Base-by-base conservation (phyloP, 1,140 invertebrate genomes). In the Hylyphantes graminicola region DNA sequence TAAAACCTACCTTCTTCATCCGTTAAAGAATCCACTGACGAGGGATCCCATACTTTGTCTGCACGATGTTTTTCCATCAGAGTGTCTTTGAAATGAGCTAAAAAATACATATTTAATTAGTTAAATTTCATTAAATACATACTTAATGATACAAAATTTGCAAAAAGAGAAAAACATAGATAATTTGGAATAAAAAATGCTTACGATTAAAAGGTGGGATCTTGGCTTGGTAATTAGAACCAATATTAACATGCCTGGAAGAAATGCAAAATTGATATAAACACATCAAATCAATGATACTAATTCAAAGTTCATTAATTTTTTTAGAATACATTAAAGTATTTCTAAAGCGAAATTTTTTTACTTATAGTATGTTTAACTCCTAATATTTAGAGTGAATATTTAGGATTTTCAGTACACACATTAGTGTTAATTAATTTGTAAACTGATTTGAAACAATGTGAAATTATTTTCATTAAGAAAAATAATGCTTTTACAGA, bases 161-260 rank as follows among this genome's bases (percentile, higher is more conserved):
- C 11, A 72, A 53, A 21, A 65, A 65, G 21, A 13, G 21, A 65
- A 6, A 65, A 72, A 12, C 17, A 70, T 48, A 9, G 7, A 51
- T 11, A 73, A 15, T 54, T 55, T 12, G 54, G 19, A 80, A 65
- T 8, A 74, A 10, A n/a, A 19, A 55, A 55, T 55, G 87, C 88
- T 89, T 88, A 90, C 90, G 81, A 86, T 87, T 88, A 81, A 87
- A 90, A 53, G 82, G 76, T 61, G 95, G 95, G 88, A 97, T 93
- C 70, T 92, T 92, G 0, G 96, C 96, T 90, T 99, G 98, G 90
- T 94, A 97, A 57, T 95, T 93, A 9, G 93, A 90, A 0, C 97
- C 97, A 64, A 99, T 93, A 88, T 99, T 99, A 21, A 99, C 96
- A 89, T 96, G 93, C 5, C 91, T 91, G 87, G 74, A 61, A 81